phyloP scores from a whole-genome alignment of 2,113 vertebrate genomes.

The Phalacrocorax brasilianus region DNA sequence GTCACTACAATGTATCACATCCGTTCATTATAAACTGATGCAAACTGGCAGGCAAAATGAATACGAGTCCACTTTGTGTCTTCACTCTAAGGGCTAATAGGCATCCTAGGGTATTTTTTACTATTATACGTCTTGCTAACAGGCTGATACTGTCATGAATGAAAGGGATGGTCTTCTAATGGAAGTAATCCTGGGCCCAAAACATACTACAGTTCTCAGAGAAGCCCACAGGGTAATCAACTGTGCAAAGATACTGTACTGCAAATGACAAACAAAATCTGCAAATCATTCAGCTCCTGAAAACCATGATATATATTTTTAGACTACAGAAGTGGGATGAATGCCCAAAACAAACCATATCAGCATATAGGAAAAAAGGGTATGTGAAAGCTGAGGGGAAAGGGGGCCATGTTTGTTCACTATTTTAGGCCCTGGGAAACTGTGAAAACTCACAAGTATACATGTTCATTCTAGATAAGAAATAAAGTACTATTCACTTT shows the following conservation, averaged over 20 bases:
- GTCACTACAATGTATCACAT: constrained; percentile 12
- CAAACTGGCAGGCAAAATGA: constrained; percentile 63
- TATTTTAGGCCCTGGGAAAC: not conserved
- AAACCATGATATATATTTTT: not conserved
- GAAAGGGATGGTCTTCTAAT: not conserved
- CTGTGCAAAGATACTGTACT: not conserved
- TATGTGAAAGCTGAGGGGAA: not conserved
- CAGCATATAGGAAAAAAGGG: not conserved
- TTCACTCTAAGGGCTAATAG: constrained; percentile 14
- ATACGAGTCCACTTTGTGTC: constrained; percentile 4
- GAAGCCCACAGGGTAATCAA: constrained; percentile 1
- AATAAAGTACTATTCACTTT: not conserved
- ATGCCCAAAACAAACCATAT: not conserved
- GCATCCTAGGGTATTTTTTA: constrained; percentile 10
- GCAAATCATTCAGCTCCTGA: not conserved
- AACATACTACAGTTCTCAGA: not conserved
- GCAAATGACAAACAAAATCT: not conserved
- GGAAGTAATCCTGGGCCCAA: not conserved
- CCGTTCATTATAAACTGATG: constrained; percentile 17
- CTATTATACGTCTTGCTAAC: not conserved
- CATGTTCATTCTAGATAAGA: not conserved
- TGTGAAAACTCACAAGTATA: not conserved
- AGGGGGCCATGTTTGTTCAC: not conserved
- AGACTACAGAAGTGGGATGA: not conserved
- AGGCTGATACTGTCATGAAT: constrained; percentile 11